phyloP scores from a whole-genome alignment of 2,113 vertebrate genomes.

The Lipophrys pholis region DNA sequence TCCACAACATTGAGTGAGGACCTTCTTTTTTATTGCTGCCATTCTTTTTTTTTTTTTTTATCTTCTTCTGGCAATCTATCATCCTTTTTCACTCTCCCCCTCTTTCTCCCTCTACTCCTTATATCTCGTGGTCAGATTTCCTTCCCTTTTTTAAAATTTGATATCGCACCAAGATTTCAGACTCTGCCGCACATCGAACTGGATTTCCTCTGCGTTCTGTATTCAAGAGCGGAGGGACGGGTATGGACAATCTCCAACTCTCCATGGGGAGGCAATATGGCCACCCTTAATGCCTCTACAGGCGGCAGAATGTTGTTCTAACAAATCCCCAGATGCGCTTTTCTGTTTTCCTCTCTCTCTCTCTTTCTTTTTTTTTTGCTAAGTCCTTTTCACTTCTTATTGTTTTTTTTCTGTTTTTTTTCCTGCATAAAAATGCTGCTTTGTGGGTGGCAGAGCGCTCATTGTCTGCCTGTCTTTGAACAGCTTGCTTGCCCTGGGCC shows the following conservation, averaged over 20 bases:
- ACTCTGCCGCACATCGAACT: constrained; percentile 10
- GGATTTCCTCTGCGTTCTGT: constrained; percentile 15
- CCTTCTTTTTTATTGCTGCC: constrained; percentile 21
- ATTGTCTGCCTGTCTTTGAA: constrained; percentile 75
- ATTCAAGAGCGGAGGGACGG: constrained; percentile 15
- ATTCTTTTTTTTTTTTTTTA: constrained; percentile 31
- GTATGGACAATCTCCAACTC: constrained; percentile 37
- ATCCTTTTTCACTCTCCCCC: constrained; percentile 3
- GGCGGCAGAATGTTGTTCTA: constrained; percentile 65
- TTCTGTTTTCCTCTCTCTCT: constrained; percentile 8
- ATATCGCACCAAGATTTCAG: constrained; percentile 35
- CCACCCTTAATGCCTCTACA: constrained; percentile 64
- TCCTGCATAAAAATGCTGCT: constrained; percentile 61
- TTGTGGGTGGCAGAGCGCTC: constrained; percentile 64
- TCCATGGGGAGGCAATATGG: constrained; percentile 49
- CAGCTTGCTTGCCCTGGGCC: constrained; percentile 82
- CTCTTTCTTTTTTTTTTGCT: constrained; percentile 10
- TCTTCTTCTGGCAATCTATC: constrained; percentile 15
- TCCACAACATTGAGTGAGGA: constrained; percentile 18
- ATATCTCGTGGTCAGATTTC: constrained; percentile 23
- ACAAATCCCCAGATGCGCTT: constrained; percentile 69
- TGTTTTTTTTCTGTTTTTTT: constrained; percentile 29
- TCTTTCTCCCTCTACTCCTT: constrained; percentile 3
- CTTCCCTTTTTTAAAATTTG: constrained; percentile 27
- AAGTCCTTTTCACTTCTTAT: constrained; percentile 55